These are phyloP conservation scores for Elaphurus davidianus DNA, from an alignment of 2,113 vertebrate genomes.

Conservation along the genomic window DNA sequence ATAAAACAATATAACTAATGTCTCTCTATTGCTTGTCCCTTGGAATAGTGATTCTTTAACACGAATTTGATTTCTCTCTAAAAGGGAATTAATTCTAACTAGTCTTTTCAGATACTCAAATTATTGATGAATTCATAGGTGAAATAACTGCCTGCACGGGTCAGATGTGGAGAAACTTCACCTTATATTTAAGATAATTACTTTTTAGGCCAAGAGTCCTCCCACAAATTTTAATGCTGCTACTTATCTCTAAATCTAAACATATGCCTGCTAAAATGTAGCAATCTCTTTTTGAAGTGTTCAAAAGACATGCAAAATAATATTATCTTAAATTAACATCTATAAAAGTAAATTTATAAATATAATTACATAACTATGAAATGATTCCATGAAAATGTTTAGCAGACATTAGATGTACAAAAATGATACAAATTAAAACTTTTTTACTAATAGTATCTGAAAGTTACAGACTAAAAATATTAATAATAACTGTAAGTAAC, in stretches of 20 bases:
- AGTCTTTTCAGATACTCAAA: neutral
- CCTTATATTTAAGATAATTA: neutral
- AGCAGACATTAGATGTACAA: neutral
- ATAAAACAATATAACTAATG: neutral
- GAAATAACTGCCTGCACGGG: neutral
- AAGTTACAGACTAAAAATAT: slow-evolving; percentile 1
- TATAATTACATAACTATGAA: neutral
- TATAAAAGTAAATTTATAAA: neutral
- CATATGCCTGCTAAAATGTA: neutral
- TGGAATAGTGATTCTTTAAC: neutral
- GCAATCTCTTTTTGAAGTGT: neutral
- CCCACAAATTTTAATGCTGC: neutral
- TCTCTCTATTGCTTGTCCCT: neutral
- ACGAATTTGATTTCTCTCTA: neutral
- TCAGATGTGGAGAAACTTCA: neutral
- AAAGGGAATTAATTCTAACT: neutral
- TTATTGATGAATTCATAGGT: neutral
- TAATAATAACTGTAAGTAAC: neutral
- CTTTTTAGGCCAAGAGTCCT: neutral
- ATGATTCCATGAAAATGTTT: neutral
- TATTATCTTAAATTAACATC: neutral
- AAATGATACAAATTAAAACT: neutral
- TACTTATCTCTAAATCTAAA: neutral
- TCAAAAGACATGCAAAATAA: neutral
- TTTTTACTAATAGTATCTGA: neutral